Conservation (phyloP, 2,888 invertebrate genomes). For the Pyralis farinalis region DNA sequence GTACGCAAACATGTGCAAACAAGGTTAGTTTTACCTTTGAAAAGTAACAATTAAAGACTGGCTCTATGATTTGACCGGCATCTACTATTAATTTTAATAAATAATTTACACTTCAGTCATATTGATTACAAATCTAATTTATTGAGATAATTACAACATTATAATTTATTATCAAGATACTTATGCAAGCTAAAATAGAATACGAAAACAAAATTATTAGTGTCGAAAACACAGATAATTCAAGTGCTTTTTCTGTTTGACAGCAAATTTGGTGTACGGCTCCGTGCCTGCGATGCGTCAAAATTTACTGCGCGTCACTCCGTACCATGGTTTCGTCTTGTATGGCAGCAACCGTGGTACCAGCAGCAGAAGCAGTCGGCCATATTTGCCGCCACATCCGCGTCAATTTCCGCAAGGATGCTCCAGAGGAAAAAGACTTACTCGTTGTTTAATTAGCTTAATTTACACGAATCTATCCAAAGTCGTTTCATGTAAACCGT, state of each 20-base stretch:
- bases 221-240: no score
- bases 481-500: not conserved
- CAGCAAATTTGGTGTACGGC: slow-evolving; percentile 89
- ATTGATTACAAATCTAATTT: no score
- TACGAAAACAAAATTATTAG: no score
- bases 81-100: no score
- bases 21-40: no score
- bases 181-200: no score
- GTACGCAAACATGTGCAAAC: no score
- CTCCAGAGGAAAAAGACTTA: slow-evolving; percentile 66
- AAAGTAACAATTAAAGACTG: no score
- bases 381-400: slow-evolving; percentile 82
- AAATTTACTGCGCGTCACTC: slow-evolving; percentile 83
- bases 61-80: no score
- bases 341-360: slow-evolving; percentile 83
- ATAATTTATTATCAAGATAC: no score
- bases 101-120: no score
- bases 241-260: slow-evolving; percentile 13
- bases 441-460: slow-evolving; percentile 44
- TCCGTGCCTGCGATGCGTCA: slow-evolving; percentile 84
- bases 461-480: slow-evolving; percentile 1
- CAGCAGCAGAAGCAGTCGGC: slow-evolving; percentile 82
- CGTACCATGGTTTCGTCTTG: slow-evolving; percentile 80
- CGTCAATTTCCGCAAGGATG: slow-evolving; percentile 78
- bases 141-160: no score